Evolutionary conservation across 2,797 vertebrate genomes (phyloP), one percentile per base, ranked within the genome.

Genomic region (Adelosebastes latens): DNA sequence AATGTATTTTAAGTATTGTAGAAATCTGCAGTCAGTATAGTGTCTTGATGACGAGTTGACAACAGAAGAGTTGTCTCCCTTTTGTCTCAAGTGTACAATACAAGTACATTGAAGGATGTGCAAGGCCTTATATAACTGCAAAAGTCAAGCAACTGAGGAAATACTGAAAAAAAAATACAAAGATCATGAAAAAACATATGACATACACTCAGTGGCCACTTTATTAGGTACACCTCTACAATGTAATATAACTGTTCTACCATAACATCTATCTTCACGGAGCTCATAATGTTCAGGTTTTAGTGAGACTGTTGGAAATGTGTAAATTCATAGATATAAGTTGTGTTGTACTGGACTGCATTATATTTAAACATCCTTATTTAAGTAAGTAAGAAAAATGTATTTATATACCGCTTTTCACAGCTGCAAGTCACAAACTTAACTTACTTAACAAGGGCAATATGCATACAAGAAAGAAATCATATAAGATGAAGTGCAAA

Each of bases 1-100:
- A 74, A 88, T 79, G 68, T 61, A 76, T 85, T 82, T 87, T 69
- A 85, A 72, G 77, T 62, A 20, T 36, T 79, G 55, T 34, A 25
- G 68, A 72, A 68, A 64, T 53, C 32, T 75, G 58, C 7, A 59
- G 27, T 75, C 53, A 71, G 39, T 11, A 0, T 52, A 29, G 27
- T 56, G 55, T 73, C 69, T 36, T n/a, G 61, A 80, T 25, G 68
- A 49, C 22, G 7, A 49, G 49, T n/a, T 77, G 72, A 73, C 72
- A 75, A 68, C 39, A 69, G 53, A 73, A 7, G 39, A 63, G 36
- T 32, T 74, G 52, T 52, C 36, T 71, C 49, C 8, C 46, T n/a
- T 72, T 36, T 55, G 22, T 72, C 34, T 77, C 65, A 68, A 34
- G 59, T 52, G 25, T 36, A 76, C 56, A 68, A 34, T 29, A 36